Percentiles rank a stretch among this genome's conserved stretches.
These are phyloP conservation scores for Xiphydria camelus DNA, from an alignment of 2,888 invertebrate genomes.

Conservation along the genomic window DNA sequence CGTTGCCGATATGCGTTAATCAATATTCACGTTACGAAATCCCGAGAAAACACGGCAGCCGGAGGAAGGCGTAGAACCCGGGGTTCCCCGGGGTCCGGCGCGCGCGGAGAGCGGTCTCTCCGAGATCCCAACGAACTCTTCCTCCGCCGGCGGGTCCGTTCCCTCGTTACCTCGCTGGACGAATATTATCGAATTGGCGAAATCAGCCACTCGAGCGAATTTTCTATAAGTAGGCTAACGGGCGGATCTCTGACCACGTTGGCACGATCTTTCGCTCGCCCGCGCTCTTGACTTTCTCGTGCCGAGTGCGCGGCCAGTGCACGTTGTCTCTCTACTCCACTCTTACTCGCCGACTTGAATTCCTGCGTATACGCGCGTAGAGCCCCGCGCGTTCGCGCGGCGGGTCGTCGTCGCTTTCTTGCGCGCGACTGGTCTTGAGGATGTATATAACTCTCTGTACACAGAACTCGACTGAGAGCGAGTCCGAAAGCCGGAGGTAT, in stretches of 20 bases:
- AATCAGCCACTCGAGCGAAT: constrained; percentile 10
- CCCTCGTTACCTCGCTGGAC: neutral
- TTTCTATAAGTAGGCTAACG: constrained; percentile 48
- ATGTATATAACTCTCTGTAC: too few relatives aligned
- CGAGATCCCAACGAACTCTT: neutral
- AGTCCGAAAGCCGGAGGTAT: too few relatives aligned
- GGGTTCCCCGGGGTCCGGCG: too few relatives aligned
- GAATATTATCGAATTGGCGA: constrained; percentile 13
- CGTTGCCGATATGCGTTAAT: constrained; percentile 16
- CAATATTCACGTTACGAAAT: constrained; percentile 28
- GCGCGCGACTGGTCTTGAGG: too few relatives aligned
- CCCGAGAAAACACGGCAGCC: constrained; percentile 22
- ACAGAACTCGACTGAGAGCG: too few relatives aligned
- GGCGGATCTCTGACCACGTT: constrained; percentile 27
- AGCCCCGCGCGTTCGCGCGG: constrained; percentile 1
- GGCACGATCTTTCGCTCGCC: constrained; percentile 11
- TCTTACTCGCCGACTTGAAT: constrained; percentile 26
- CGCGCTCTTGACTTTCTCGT: constrained; percentile 54
- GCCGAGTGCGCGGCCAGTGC: too few relatives aligned
- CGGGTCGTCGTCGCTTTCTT: constrained; percentile 3
- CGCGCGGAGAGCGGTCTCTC: neutral
- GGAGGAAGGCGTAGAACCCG: neutral
- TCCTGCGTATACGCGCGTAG: constrained; percentile 24
- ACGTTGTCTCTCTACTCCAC: neutral
- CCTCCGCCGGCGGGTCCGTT: neutral